Percentiles rank a stretch among this genome's conserved stretches.
phyloP scores from a whole-genome alignment of 2,797 vertebrate genomes.

The Neosilurus mollespiculum region DNA sequence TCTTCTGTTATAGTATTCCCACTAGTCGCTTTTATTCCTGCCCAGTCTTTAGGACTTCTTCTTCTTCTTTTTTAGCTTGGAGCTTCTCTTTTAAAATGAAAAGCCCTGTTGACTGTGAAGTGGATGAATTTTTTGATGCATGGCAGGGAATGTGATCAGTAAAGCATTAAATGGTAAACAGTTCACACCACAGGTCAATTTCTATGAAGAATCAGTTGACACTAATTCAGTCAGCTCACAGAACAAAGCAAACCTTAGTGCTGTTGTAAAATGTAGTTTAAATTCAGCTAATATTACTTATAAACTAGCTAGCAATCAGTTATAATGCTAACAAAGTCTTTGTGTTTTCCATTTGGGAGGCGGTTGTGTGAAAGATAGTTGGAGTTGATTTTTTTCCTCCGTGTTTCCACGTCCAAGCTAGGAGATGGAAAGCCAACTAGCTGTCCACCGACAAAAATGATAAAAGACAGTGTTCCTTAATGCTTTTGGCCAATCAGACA shows the following conservation, averaged over 20 bases:
- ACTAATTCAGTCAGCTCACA: not conserved
- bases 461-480: not conserved
- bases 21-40: constrained; percentile 1
- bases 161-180: not conserved
- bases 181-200: not conserved
- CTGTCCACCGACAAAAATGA: too few relatives aligned
- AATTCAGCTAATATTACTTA: not conserved
- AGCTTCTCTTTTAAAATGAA: not conserved
- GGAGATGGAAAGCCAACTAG: not conserved
- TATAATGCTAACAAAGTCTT: not conserved
- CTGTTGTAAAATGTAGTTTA: not conserved
- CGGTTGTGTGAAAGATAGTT: too few relatives aligned
- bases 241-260: not conserved
- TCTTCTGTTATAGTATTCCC: constrained; percentile 2
- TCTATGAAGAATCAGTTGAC: not conserved
- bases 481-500: not conserved
- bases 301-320: not conserved
- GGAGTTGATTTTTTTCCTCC: not conserved
- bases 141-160: not conserved
- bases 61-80: not conserved
- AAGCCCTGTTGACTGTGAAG: not conserved
- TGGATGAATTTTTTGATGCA: not conserved
- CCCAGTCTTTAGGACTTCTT: not conserved
- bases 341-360: not conserved
- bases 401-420: not conserved